phyloP scores from a whole-genome alignment of 2,113 vertebrate genomes.

The Trachemys scripta region DNA sequence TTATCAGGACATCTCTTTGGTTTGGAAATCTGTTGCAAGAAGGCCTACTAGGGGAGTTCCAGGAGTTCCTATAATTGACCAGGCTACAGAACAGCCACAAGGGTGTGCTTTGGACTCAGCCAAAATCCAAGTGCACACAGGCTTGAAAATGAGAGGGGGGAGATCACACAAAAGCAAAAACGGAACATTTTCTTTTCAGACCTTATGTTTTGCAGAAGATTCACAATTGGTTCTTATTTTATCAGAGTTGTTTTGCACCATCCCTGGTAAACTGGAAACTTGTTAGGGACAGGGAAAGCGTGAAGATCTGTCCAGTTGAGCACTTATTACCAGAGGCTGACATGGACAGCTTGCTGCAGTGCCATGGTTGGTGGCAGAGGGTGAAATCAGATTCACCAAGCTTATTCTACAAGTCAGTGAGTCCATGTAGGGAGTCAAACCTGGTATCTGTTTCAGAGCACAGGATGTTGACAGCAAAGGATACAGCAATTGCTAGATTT shows the following conservation, averaged over 20 bases:
- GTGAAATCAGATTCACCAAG: background rate
- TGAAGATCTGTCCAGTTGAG: background rate
- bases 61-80: background rate
- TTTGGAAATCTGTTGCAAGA: background rate
- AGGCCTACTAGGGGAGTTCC: background rate
- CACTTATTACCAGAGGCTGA: background rate
- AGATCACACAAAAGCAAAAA: background rate
- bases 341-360: background rate
- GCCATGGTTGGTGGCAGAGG: background rate
- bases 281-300: background rate
- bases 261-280: background rate
- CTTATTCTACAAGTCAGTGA: background rate
- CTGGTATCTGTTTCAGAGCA: slow-evolving; percentile 13
- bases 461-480: slow-evolving; percentile 17
- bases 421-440: background rate
- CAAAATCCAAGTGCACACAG: background rate
- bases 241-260: background rate
- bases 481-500: background rate
- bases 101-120: background rate
- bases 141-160: background rate
- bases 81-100: background rate
- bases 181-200: background rate
- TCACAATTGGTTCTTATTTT: background rate
- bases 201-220: background rate
- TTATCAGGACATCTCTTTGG: background rate